Conservation (phyloP, 2,888 invertebrate genomes). For the Zonitis immaculata region DNA sequence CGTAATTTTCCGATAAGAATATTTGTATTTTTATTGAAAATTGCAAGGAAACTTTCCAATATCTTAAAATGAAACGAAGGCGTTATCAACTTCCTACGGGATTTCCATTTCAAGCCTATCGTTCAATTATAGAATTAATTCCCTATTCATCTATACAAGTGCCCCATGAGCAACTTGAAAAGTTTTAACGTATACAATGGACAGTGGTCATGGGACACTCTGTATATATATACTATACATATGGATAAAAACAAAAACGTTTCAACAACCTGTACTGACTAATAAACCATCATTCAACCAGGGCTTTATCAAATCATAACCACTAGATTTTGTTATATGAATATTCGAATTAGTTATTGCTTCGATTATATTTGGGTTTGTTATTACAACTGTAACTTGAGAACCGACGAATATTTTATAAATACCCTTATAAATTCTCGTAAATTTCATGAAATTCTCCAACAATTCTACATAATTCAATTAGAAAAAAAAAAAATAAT, state of each 20-base stretch:
- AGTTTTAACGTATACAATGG: too few relatives aligned
- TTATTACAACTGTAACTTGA: background rate
- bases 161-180: too few relatives aligned
- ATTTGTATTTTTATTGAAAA: constrained; percentile 14
- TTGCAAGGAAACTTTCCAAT: constrained; percentile 16
- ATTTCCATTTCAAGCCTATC: constrained; percentile 20
- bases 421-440: background rate
- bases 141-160: too few relatives aligned
- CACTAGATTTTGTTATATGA: constrained; percentile 32
- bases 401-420: constrained; percentile 7
- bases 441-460: background rate
- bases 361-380: constrained; percentile 11
- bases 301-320: constrained; percentile 37
- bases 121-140: background rate
- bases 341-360: constrained; percentile 7
- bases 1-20: constrained; percentile 13
- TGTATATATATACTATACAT: too few relatives aligned
- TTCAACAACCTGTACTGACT: constrained; percentile 40
- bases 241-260: background rate
- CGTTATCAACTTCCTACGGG: constrained; percentile 22
- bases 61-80: constrained; percentile 23
- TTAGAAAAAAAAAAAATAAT: too few relatives aligned
- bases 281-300: constrained; percentile 46
- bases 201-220: too few relatives aligned
- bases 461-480: constrained; percentile 4